Conservation (phyloP, 2,888 invertebrate species). For the Rugalucina vietnamica region DNA sequence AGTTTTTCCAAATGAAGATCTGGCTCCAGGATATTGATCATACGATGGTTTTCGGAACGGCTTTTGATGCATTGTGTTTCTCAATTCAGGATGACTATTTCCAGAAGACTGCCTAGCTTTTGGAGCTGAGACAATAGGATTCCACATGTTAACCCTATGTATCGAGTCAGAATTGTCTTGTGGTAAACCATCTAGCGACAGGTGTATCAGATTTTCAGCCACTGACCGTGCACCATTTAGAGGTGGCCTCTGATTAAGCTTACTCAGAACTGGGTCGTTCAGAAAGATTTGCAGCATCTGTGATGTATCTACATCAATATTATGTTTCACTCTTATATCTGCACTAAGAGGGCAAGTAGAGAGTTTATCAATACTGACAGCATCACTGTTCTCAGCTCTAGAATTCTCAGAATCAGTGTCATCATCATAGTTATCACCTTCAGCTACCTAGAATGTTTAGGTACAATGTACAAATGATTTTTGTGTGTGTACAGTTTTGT, state of each 20-base stretch:
- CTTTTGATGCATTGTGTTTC: background rate
- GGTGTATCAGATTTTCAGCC: background rate
- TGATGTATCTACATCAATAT: slow-evolving; percentile 22
- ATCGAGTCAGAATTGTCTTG: slow-evolving; percentile 50
- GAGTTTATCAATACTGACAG: slow-evolving; percentile 65
- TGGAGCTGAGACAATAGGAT: slow-evolving; percentile 51
- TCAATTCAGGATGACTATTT: background rate
- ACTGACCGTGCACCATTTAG: background rate
- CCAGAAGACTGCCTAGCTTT: background rate
- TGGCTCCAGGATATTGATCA: background rate
- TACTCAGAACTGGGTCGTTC: slow-evolving; percentile 49
- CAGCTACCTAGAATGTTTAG: too few species aligned
- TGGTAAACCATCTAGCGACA: slow-evolving; percentile 30
- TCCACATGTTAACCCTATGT: slow-evolving; percentile 58
- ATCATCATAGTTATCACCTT: background rate
- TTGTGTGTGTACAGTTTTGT: too few species aligned
- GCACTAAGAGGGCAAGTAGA: slow-evolving; percentile 71
- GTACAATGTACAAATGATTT: too few species aligned
- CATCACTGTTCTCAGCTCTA: slow-evolving; percentile 37
- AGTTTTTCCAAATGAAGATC: background rate
- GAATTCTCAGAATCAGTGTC: background rate
- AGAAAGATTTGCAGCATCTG: slow-evolving; percentile 44
- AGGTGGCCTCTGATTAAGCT: slow-evolving; percentile 46
- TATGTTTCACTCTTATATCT: slow-evolving; percentile 39
- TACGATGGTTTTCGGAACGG: background rate